Conservation (phyloP, 2,888 invertebrate genomes). For the Oeneis ivallda region DNA sequence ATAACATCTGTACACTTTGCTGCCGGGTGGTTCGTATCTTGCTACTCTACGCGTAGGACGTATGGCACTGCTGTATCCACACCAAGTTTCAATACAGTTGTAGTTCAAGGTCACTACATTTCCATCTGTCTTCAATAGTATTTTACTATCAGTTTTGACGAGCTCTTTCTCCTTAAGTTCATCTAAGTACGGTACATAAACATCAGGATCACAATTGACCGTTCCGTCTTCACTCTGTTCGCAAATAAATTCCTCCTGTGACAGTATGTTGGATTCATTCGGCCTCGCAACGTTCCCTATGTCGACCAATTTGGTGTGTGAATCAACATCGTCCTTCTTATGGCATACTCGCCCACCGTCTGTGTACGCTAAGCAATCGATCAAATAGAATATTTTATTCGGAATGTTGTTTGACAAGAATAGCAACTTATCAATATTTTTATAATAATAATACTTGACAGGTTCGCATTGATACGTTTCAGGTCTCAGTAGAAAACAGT, state of each 20-base stretch:
- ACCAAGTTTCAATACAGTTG: conserved; percentile 59
- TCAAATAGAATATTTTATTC: conserved; percentile 60
- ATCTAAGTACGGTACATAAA: conserved; percentile 54
- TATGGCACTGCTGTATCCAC: conserved; percentile 59
- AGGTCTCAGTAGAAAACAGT: conserved; percentile 50
- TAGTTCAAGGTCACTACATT: conserved; percentile 52
- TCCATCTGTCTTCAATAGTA: conserved; percentile 59
- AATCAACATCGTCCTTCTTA: conserved; percentile 52
- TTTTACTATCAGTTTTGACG: conserved; percentile 47
- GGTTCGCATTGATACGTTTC: conserved; percentile 56
- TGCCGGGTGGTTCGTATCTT: conserved; percentile 58
- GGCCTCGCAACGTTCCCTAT: conserved; percentile 61
- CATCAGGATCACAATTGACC: conserved; percentile 63
- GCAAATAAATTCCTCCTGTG: conserved; percentile 70
- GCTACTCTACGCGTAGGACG: conserved; percentile 45
- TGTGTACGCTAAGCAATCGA: conserved; percentile 67
- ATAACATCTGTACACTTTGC: conserved; percentile 63
- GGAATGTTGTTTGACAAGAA: conserved; percentile 59
- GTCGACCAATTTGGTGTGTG: conserved; percentile 60
- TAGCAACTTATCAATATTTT: conserved; percentile 65
- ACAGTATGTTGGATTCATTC: conserved; percentile 56
- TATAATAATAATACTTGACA: conserved; percentile 61
- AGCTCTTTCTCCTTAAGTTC: conserved; percentile 55
- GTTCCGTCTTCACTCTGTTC: conserved; percentile 54
- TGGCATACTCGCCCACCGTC: conserved; percentile 66